A percentile compares a stretch with the other conserved stretches of the same genome.
phyloP scores from a whole-genome alignment of 2,888 invertebrate genomes.

The Trachelus stipa region DNA sequence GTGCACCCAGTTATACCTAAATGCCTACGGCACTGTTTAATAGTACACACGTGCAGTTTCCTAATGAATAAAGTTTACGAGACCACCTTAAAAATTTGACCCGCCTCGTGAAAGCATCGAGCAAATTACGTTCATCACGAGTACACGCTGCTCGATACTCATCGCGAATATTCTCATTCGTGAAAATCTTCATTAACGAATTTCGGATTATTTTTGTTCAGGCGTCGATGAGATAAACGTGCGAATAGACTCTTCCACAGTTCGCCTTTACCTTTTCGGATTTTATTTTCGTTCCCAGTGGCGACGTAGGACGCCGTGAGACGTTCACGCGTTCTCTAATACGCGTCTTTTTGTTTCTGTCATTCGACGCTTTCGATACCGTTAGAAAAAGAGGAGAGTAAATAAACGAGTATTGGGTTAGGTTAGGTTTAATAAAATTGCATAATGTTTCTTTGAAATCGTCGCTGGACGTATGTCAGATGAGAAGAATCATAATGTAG shows the following conservation, averaged over 20 bases:
- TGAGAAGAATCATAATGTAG: background rate
- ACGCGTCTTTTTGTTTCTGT: background rate
- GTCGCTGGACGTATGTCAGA: background rate
- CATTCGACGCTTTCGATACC: background rate
- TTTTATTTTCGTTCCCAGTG: background rate
- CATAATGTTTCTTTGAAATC: background rate
- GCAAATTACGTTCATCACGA: background rate
- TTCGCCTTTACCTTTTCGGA: background rate
- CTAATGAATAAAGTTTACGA: constrained; percentile 14
- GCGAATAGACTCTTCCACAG: background rate
- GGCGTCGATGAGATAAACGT: background rate
- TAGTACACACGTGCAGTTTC: constrained; percentile 46
- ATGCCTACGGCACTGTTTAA: constrained; percentile 48
- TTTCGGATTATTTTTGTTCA: background rate
- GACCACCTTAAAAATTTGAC: background rate
- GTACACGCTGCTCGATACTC: background rate
- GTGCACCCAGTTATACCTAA: constrained; percentile 51
- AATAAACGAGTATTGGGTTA: background rate
- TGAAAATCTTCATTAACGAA: background rate
- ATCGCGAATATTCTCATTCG: background rate
- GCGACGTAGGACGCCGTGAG: background rate
- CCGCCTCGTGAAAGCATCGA: constrained; percentile 19
- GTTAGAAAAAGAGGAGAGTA: background rate
- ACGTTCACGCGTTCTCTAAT: background rate
- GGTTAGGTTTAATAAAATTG: background rate